Evolutionary conservation across 2,113 vertebrate genomes (phyloP), one percentile per base, ranked within the genome.

Genomic region (Vanacampus margaritifer): DNA sequence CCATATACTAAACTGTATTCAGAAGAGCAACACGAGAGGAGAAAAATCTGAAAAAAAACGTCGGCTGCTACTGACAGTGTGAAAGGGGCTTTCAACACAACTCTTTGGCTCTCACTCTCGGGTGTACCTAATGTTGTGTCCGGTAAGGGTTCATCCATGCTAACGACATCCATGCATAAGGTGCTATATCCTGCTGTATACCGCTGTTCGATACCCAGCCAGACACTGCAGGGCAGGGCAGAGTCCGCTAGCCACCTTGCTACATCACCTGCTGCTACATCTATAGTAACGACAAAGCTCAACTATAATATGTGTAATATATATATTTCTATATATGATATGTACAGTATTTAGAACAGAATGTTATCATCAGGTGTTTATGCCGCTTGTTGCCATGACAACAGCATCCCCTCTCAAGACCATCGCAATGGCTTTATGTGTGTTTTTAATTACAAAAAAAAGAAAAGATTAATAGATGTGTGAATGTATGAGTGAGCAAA

Each of bases 261-360:
- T 75, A 84, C 72, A 79, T 74, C 72, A 75, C 45, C 74, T 79
- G 86, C 80, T 86, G 84, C 86, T 85, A 81, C 51, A 1, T 72
- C 67, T 68, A 65, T 84, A 26, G n/a, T 12, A 26, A 26, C 53
- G 7, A 32, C 54, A 32, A 32, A 57, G 26, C 26, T 28, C 26
- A 32, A 14, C 26, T 17, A 57, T 16, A 57, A 57, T 32, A 57
- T 32, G 14, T 9, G 14, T 32, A 2, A 32, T 16, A 56, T 17
- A 56, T 17, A 28, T 28, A 56, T 56, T 16, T 53, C 24, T 19
- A 32, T 57, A 28, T 28, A 57, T 26, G 5, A 28, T 56, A 28
- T 56, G 54, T 57, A 57, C 54, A 57, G 26, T 57, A 26, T 57
- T 32, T 17, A 32, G n/a, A 26, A 54, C 23, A 26, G 54, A 26